A percentile compares a stretch with the other conserved stretches of the same genome.
Evolutionary conservation across 1,140 invertebrate genomes (phyloP).

Genomic region (Pemphigus obesinymphae): DNA sequence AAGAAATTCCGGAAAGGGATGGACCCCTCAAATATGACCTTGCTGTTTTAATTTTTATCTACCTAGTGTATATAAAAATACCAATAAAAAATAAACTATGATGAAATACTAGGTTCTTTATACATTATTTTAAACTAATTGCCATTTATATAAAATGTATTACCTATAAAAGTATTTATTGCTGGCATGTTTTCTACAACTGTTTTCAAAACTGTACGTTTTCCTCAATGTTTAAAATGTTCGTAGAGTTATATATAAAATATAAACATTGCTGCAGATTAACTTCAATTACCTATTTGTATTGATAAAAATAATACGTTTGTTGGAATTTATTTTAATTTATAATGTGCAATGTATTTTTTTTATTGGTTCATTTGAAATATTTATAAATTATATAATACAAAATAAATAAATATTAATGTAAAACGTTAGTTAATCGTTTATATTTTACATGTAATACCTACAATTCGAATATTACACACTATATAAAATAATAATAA

Average conservation of each 20-base stretch:
- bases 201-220: neutral
- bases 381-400: neutral
- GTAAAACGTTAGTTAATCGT: neutral
- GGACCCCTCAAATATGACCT: too few species aligned
- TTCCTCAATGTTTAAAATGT: neutral
- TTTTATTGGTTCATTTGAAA: neutral
- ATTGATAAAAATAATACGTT: neutral
- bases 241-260: neutral
- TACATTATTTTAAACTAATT: too few species aligned
- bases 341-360: neutral
- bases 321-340: neutral
- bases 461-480: neutral
- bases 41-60: too few species aligned
- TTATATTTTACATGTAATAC: neutral
- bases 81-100: too few species aligned
- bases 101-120: too few species aligned
- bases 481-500: neutral
- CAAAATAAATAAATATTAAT: neutral
- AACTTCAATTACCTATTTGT: too few species aligned
- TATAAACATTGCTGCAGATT: neutral
- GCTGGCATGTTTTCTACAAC: neutral
- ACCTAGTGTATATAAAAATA: too few species aligned
- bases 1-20: too few species aligned
- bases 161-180: neutral
- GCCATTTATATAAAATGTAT: neutral